Conservation (phyloP, 2,113 vertebrate genomes). For the Austrofundulus limnaeus region DNA sequence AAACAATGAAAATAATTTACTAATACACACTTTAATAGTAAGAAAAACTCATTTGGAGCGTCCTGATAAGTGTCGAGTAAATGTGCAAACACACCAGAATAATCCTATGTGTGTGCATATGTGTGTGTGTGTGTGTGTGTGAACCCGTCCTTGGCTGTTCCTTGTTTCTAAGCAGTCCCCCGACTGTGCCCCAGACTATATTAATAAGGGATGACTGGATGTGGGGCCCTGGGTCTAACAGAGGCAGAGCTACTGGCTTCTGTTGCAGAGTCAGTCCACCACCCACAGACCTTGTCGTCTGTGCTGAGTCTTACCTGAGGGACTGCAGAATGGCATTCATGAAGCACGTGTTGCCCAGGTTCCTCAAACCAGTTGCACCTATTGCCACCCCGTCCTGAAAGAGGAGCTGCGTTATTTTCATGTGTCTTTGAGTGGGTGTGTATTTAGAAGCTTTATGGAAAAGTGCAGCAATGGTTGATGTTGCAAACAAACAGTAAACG, state of each 20-base stretch:
- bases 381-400: slow-evolving; percentile 85
- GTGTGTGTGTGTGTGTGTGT: slow-evolving; percentile 1
- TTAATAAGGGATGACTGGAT: slow-evolving; percentile 67
- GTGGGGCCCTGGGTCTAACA: slow-evolving; percentile 44
- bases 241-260: slow-evolving; percentile 27
- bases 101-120: slow-evolving; percentile 8
- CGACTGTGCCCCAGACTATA: slow-evolving; percentile 58
- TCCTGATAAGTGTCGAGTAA: not conserved
- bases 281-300: slow-evolving; percentile 27
- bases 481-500: slow-evolving; percentile 10
- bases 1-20: too few species aligned
- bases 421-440: not conserved
- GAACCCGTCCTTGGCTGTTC: slow-evolving; percentile 34
- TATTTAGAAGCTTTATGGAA: not conserved
- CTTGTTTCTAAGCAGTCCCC: slow-evolving; percentile 54
- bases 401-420: not conserved
- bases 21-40: not conserved
- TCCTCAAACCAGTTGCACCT: slow-evolving; percentile 92
- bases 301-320: slow-evolving; percentile 84
- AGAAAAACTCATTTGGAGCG: not conserved
- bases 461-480: not conserved
- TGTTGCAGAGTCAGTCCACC: slow-evolving; percentile 24
- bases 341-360: slow-evolving; percentile 97
- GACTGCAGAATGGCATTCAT: slow-evolving; percentile 99
- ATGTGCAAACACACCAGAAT: not conserved